Base-by-base conservation (phyloP, 92 coral and sea anemone species). In the Desmophyllum pertusum region DNA sequence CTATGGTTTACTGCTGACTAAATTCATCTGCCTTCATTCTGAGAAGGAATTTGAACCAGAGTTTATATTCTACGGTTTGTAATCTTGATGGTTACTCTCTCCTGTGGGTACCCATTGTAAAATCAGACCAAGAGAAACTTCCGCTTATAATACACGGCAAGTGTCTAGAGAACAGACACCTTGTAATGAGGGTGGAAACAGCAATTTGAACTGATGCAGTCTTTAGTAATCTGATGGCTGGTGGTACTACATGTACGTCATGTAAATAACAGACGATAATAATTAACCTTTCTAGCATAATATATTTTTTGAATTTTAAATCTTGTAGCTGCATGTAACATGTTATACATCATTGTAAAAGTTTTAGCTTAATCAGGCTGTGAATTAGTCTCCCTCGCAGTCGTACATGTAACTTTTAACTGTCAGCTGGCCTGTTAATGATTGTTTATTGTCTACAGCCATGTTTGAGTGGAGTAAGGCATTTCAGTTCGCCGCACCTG, bases 361-460 rank as follows among this genome's bases (percentile, higher is more conserved):
- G n/a, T n/a, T n/a, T n/a, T n/a, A n/a, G n/a, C n/a, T n/a, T n/a
- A n/a, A n/a, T n/a, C n/a, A n/a, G n/a, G n/a, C n/a, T n/a, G n/a
- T n/a, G n/a, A n/a, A n/a, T n/a, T n/a, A n/a, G n/a, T n/a, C n/a
- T n/a, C n/a, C n/a, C n/a, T n/a, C n/a, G n/a, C n/a, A n/a, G n/a
- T n/a, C n/a, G n/a, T n/a, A n/a, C n/a, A n/a, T n/a, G n/a, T n/a
- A n/a, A n/a, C n/a, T 33, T 37, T 37, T 5, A 3, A 18, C 3
- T 6, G 11, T 67, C 25, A 37, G 37, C 62, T 4, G 14, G 40
- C 35, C 77, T 69, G 45, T 76, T 86, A 55, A 69, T 45, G 45
- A 35, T 48, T 78, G 80, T 41, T 11, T 80, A 5, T 64, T 64
- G 13, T 55, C 82, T 14, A 55, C 86, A 93, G 97, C 89, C 94